phyloP scores from a whole-genome alignment of 1,140 invertebrate species.

The Venustaconcha ellipsiformis region DNA sequence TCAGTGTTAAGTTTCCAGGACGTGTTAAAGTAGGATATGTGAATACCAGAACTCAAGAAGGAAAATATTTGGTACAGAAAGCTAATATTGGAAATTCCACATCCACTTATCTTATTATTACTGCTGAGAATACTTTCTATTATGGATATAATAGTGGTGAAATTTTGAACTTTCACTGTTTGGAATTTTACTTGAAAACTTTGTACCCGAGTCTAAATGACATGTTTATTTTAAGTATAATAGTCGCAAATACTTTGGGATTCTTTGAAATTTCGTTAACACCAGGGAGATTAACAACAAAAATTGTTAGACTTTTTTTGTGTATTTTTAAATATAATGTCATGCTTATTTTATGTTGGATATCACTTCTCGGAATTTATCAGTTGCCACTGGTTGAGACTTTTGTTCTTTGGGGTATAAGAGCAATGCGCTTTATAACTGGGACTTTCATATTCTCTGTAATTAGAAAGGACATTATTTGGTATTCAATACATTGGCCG shows the following conservation, averaged over 20 bases:
- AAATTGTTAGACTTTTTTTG: slow-evolving; percentile 63
- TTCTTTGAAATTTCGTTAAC: slow-evolving; percentile 69
- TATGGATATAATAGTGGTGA: slow-evolving; percentile 69
- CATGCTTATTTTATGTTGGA: slow-evolving; percentile 68
- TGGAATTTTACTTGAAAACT: slow-evolving; percentile 70
- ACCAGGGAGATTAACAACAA: slow-evolving; percentile 59
- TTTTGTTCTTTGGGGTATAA: slow-evolving; percentile 51
- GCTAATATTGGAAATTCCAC: slow-evolving; percentile 25
- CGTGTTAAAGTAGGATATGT: slow-evolving; percentile 71
- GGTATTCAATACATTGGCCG: slow-evolving; percentile 39
- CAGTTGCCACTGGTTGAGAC: slow-evolving; percentile 65
- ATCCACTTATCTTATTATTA: slow-evolving; percentile 68
- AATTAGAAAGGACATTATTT: slow-evolving; percentile 58
- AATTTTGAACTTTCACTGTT: slow-evolving; percentile 67
- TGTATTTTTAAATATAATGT: slow-evolving; percentile 70
- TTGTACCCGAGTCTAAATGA: slow-evolving; percentile 73
- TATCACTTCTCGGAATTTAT: slow-evolving; percentile 66
- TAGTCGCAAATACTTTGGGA: slow-evolving; percentile 69
- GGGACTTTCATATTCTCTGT: slow-evolving; percentile 49
- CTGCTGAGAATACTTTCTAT: slow-evolving; percentile 66
- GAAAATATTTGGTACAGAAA: slow-evolving; percentile 41
- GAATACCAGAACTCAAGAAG: slow-evolving; percentile 47
- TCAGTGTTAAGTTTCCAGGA: slow-evolving; percentile 73
- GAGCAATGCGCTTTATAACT: slow-evolving; percentile 53
- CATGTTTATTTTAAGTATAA: slow-evolving; percentile 70